Percentiles rank a stretch among this genome's conserved stretches.
These are phyloP conservation scores for Menidia menidia DNA, from an alignment of 2,797 vertebrate genomes.

Conservation along the genomic window DNA sequence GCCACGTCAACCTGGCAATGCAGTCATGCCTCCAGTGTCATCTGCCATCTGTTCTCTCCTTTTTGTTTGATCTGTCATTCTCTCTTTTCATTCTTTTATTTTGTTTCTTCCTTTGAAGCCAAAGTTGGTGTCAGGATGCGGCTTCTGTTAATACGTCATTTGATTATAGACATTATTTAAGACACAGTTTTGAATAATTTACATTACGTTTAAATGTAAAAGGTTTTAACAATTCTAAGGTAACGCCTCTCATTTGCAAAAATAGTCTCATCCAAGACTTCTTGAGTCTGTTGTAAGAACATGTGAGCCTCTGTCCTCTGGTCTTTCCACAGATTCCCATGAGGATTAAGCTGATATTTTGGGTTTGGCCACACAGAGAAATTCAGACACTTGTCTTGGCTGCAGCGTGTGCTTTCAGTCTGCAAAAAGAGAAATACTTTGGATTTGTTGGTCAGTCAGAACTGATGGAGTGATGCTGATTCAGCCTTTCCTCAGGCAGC, in stretches of 20 bases:
- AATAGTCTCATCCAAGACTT: neutral
- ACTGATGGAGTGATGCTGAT: too few species aligned
- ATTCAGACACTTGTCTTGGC: too few species aligned
- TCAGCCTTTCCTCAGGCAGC: too few species aligned
- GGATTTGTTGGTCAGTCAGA: too few species aligned
- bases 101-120: constrained; percentile 18
- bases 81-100: neutral
- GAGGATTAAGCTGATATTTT: neutral
- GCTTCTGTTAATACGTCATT: neutral
- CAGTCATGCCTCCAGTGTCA: constrained; percentile 45
- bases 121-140: neutral
- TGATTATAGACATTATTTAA: neutral
- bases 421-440: too few species aligned
- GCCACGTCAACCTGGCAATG: constrained; percentile 33
- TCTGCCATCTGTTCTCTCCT: constrained; percentile 56
- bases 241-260: neutral
- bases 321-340: neutral
- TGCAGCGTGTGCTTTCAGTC: too few species aligned
- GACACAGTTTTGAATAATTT: neutral
- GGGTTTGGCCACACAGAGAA: neutral
- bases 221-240: neutral
- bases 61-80: constrained; percentile 13
- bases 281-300: neutral
- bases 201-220: neutral
- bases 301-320: neutral